Base-by-base conservation (phyloP, 1,140 invertebrate species). In the Cecropterus lyciades region DNA sequence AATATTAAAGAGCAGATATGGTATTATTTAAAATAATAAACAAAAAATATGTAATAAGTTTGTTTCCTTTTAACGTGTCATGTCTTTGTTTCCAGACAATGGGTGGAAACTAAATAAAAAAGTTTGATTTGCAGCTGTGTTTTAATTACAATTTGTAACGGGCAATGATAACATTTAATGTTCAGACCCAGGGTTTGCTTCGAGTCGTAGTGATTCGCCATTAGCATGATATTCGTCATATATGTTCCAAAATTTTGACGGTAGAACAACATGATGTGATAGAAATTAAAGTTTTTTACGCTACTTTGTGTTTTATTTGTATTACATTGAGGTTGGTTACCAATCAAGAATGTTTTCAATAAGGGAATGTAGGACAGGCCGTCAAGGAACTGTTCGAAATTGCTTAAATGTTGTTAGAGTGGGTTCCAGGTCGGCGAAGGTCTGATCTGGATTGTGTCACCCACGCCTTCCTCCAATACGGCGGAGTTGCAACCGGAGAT, bases 211-310 rank as follows among this genome's bases (percentile, higher is more conserved):
- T 82, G 73, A 80, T 78, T 79, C 77, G 75, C 76, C 78, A 75
- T 70, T 83, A 83, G 79, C 72, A 83, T 73, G 59, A 80, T 76
- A 79, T 84, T 89, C 75, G 86, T 81, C 84, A 82, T 84, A 79
- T 79, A 82, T 86, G 85, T 89, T 87, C 82, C 85, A 84, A 88
- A 86, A 80, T 86, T 80, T 83, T 80, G 77, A 80, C 75, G 70
- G 84, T 91, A 89, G 85, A 79, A 85, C 87, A 78, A 84, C 78
- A 88, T 84, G 77, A 87, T 91, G 89, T 89, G 89, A 91, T 91
- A 91, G 89, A 86, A 79, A 91, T 77, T 84, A 91, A 91, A 89
- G 76, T 89, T 89, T 91, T 91, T 85, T 91, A 89, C 87, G 79
- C 86, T 84, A 89, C 37, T 62, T 59, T 69, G 59, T 78, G 53